These are phyloP conservation scores for Dolichoris vasculosae DNA, from an alignment of 1,140 invertebrate genomes.

Conservation along the genomic window DNA sequence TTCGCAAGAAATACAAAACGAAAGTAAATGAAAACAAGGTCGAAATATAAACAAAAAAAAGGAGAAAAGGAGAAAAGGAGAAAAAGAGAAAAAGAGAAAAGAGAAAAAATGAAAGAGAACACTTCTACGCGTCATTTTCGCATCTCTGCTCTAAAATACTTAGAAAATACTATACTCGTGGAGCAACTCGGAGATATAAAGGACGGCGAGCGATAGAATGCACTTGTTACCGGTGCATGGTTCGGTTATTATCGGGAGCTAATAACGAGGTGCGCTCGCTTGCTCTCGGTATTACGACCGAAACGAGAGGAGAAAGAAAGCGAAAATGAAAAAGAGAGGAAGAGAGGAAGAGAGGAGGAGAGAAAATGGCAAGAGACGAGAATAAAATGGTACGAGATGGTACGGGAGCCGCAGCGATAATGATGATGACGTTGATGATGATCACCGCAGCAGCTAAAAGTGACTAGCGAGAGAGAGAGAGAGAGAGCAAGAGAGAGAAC, in stretches of 20 bases:
- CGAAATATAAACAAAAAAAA: no score
- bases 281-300: slow-evolving; percentile 56
- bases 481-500: slow-evolving; percentile 42
- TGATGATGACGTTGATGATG: slow-evolving; percentile 72
- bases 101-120: not conserved
- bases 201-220: slow-evolving; percentile 55
- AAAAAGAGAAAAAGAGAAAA: not conserved
- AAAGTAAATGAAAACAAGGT: not conserved
- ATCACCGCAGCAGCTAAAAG: slow-evolving; percentile 58
- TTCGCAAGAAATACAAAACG: slow-evolving; percentile 19
- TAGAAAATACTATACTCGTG: not conserved
- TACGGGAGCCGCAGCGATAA: slow-evolving; percentile 63
- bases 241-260: slow-evolving; percentile 61
- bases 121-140: not conserved
- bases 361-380: slow-evolving; percentile 54
- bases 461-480: not conserved
- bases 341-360: no score
- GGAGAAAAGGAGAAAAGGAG: not conserved
- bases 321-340: slow-evolving; percentile 46
- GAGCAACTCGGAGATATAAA: not conserved
- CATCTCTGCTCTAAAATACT: not conserved
- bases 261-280: slow-evolving; percentile 59
- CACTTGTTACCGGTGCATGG: slow-evolving; percentile 60
- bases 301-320: slow-evolving; percentile 54
- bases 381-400: slow-evolving; percentile 57